Evolutionary conservation across 2,888 invertebrate species (phyloP).

Genomic region (Mayetiola destructor): DNA sequence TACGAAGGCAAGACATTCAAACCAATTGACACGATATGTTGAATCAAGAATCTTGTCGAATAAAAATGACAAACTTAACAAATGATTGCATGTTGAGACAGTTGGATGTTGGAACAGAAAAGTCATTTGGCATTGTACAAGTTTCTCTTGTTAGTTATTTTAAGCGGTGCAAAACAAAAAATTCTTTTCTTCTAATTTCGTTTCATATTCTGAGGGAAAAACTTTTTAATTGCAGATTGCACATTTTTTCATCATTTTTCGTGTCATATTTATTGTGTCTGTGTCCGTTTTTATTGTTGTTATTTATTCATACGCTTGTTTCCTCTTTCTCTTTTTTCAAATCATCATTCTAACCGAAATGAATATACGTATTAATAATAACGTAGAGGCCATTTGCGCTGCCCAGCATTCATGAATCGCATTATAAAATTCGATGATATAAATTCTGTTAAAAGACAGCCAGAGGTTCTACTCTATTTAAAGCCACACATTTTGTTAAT

Average conservation of each 20-base stretch:
- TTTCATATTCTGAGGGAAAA: not conserved
- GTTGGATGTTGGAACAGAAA: too few species aligned
- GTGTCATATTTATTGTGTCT: constrained; percentile 6
- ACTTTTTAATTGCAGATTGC: constrained; percentile 1
- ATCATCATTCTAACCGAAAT: too few species aligned
- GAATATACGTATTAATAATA: too few species aligned
- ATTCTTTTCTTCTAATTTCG: not conserved
- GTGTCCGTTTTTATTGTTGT: too few species aligned
- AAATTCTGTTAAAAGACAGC: too few species aligned
- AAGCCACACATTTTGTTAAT: constrained; percentile 11
- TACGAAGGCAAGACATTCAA: too few species aligned
- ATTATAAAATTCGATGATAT: too few species aligned
- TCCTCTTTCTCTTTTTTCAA: too few species aligned
- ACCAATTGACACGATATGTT: too few species aligned
- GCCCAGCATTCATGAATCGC: too few species aligned
- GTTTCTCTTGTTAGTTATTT: not conserved
- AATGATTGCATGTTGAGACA: not conserved
- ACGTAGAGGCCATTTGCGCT: too few species aligned
- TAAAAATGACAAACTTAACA: not conserved
- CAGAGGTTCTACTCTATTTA: constrained; percentile 12
- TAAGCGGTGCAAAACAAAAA: not conserved
- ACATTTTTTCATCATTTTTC: not conserved
- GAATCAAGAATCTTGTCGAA: not conserved
- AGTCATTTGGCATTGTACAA: not conserved
- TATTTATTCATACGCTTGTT: too few species aligned